These are phyloP conservation scores for Hiodon tergisus DNA, from an alignment of 2,113 vertebrate species.

Conservation along the genomic window DNA sequence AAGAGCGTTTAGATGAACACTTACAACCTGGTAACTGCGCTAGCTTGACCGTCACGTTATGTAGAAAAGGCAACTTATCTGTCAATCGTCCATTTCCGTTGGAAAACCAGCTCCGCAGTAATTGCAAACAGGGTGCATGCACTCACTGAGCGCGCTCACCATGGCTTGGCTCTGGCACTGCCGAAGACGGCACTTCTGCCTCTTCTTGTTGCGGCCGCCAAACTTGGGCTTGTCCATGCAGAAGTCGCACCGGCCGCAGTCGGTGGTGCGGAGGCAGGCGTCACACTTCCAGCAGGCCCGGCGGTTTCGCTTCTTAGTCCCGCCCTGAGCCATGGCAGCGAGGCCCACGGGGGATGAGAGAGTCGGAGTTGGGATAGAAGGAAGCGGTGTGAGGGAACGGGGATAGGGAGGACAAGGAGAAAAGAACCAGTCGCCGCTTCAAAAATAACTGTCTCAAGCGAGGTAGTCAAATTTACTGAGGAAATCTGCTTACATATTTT, in stretches of 20 bases:
- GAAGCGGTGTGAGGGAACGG: neutral
- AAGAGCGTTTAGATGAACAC: too few species aligned
- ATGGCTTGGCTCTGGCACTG: constrained; percentile 64
- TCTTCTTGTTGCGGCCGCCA: constrained; percentile 67
- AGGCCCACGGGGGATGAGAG: neutral
- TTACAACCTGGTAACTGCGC: too few species aligned
- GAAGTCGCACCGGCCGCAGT: constrained; percentile 68
- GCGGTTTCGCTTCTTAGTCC: constrained; percentile 40
- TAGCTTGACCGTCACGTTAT: too few species aligned
- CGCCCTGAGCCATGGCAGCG: neutral
- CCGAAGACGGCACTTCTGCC: constrained; percentile 71
- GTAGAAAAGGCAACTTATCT: too few species aligned
- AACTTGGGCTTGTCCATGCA: constrained; percentile 74
- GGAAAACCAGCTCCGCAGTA: too few species aligned
- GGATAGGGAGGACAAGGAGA: neutral
- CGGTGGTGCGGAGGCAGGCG: constrained; percentile 57
- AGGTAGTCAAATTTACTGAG: neutral
- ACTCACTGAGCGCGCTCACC: constrained; percentile 35
- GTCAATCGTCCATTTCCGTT: too few species aligned
- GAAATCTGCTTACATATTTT: too few species aligned
- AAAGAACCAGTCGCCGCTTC: neutral
- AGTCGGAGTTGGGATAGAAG: neutral
- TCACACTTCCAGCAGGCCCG: constrained; percentile 62
- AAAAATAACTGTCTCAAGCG: neutral
- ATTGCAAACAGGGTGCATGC: too few species aligned